A percentile compares a stretch with the other conserved stretches of the same genome.
Conservation (phyloP, 1,140 invertebrate genomes). For the Ephestia elutella region DNA sequence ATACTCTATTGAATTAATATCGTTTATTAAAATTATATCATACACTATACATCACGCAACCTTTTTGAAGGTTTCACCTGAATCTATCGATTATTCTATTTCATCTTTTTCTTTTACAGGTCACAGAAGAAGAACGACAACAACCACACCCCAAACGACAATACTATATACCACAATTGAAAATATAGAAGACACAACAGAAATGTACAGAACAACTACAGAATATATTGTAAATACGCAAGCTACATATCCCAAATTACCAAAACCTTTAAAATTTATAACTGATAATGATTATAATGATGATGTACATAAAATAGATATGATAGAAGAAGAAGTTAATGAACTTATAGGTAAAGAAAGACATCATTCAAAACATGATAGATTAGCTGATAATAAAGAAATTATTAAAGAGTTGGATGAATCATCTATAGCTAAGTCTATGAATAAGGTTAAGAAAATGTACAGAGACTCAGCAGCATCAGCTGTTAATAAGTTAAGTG, state of each 20-base stretch:
- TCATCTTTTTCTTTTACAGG: slow-evolving; percentile 31
- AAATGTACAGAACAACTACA: slow-evolving; percentile 36
- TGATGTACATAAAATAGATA: slow-evolving; percentile 59
- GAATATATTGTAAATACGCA: slow-evolving; percentile 34
- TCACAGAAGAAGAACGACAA: slow-evolving; percentile 67
- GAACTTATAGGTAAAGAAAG: slow-evolving; percentile 41
- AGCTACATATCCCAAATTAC: slow-evolving; percentile 46
- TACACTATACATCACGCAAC: too few species aligned
- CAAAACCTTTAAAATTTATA: slow-evolving; percentile 54
- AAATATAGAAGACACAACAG: slow-evolving; percentile 35
- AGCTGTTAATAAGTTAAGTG: slow-evolving; percentile 61
- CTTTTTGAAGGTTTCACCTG: too few species aligned
- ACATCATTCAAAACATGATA: slow-evolving; percentile 47
- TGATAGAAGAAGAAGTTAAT: slow-evolving; percentile 43
- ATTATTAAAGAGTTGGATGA: slow-evolving; percentile 51
- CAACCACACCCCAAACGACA: slow-evolving; percentile 55
- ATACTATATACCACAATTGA: slow-evolving; percentile 41
- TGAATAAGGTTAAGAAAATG: slow-evolving; percentile 70
- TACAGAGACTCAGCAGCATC: slow-evolving; percentile 62
- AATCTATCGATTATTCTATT: not conserved
- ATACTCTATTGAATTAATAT: too few species aligned
- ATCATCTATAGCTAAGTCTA: slow-evolving; percentile 44
- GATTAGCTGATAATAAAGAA: slow-evolving; percentile 54
- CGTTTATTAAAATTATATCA: too few species aligned
- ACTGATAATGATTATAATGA: slow-evolving; percentile 50